Conservation (phyloP, 2,797 vertebrate species). For the Danio kyathit region DNA sequence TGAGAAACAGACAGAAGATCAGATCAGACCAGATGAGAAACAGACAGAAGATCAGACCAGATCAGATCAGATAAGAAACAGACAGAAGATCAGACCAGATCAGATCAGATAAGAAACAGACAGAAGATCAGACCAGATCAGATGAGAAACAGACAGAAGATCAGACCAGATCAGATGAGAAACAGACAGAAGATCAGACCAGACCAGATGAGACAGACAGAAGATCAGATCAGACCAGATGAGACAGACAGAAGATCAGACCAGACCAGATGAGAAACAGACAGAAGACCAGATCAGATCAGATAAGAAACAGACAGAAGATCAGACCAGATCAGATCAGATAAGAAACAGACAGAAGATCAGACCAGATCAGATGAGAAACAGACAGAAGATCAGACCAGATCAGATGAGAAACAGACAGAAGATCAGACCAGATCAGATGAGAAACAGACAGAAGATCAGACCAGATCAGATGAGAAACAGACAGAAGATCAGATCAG, state of each 20-base stretch:
- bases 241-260: not conserved
- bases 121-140: not conserved
- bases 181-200: not conserved
- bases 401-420: not conserved
- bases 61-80: not conserved
- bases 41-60: not conserved
- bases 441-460: not conserved
- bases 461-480: not conserved
- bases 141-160: too few relatives aligned
- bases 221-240: not conserved
- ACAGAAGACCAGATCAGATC: not conserved
- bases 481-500: not conserved
- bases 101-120: not conserved
- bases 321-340: not conserved
- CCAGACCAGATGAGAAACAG: not conserved
- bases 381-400: not conserved
- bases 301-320: not conserved
- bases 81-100: not conserved
- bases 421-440: not conserved
- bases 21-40: not conserved
- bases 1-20: not conserved
- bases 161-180: too few relatives aligned
- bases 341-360: not conserved
- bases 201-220: not conserved
- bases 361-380: not conserved